Conservation (phyloP, 2,797 vertebrate species). For the Pantherophis vulpinus region DNA sequence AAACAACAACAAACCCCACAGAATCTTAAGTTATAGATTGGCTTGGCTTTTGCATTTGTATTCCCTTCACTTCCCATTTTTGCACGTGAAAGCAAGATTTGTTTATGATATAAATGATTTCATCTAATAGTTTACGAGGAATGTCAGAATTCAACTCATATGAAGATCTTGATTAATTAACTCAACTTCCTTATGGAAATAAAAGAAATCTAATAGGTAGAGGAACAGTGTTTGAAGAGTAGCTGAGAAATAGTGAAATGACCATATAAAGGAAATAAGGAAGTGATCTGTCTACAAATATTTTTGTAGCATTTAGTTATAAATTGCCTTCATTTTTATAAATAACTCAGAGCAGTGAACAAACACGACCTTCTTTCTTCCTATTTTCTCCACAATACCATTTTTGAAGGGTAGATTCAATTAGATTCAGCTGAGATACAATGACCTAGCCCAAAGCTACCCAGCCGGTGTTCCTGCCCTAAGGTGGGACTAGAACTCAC, state of each 20-base stretch:
- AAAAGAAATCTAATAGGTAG: neutral
- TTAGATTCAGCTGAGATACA: too few relatives aligned
- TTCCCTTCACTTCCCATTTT: neutral
- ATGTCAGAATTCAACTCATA: neutral
- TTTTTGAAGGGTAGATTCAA: too few relatives aligned
- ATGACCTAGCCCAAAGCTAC: too few relatives aligned
- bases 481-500: too few relatives aligned
- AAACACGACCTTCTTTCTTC: too few relatives aligned
- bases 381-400: too few relatives aligned
- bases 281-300: neutral
- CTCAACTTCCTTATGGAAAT: neutral
- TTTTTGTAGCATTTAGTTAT: neutral
- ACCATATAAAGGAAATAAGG: neutral
- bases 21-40: neutral
- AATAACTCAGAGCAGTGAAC: too few relatives aligned
- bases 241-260: neutral
- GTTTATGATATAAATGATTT: neutral
- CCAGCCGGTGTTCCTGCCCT: too few relatives aligned
- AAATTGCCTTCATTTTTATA: too few relatives aligned
- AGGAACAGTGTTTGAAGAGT: neutral
- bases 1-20: too few relatives aligned
- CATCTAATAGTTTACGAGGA: neutral
- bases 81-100: neutral
- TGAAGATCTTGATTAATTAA: neutral
- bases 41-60: neutral